Conservation (phyloP, 1,140 invertebrate genomes). For the Rhagoletis pomonella region DNA sequence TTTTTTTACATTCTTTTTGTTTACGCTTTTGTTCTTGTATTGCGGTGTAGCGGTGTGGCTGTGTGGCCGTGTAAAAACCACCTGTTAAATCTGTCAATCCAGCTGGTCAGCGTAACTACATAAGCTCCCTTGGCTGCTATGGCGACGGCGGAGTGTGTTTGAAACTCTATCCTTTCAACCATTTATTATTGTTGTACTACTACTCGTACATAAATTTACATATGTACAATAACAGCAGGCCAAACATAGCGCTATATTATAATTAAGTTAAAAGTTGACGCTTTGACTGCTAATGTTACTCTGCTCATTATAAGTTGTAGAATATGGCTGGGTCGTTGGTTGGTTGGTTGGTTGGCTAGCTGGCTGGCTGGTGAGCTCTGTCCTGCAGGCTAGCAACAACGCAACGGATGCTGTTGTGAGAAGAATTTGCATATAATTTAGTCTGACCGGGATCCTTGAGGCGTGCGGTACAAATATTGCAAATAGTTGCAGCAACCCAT, state of each 20-base stretch:
- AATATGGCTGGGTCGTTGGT: background rate
- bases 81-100: background rate
- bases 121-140: too few species aligned
- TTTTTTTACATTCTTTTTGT: too few species aligned
- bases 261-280: constrained; percentile 25
- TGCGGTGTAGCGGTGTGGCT: too few species aligned
- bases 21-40: too few species aligned
- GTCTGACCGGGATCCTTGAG: constrained; percentile 36
- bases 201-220: background rate
- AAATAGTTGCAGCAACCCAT: background rate
- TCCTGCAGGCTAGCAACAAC: background rate
- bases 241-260: background rate
- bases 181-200: background rate
- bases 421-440: constrained; percentile 25
- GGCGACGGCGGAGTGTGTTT: background rate
- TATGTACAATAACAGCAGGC: background rate
- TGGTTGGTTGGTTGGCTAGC: too few species aligned
- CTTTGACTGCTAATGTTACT: constrained; percentile 13
- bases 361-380: too few species aligned
- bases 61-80: background rate
- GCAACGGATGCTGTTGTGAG: background rate
- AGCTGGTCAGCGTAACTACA: background rate
- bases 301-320: constrained; percentile 15
- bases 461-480: background rate
- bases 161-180: background rate